These are phyloP conservation scores for Halcyon leucocephala DNA, from an alignment of 2,797 vertebrate genomes.

Conservation along the genomic window DNA sequence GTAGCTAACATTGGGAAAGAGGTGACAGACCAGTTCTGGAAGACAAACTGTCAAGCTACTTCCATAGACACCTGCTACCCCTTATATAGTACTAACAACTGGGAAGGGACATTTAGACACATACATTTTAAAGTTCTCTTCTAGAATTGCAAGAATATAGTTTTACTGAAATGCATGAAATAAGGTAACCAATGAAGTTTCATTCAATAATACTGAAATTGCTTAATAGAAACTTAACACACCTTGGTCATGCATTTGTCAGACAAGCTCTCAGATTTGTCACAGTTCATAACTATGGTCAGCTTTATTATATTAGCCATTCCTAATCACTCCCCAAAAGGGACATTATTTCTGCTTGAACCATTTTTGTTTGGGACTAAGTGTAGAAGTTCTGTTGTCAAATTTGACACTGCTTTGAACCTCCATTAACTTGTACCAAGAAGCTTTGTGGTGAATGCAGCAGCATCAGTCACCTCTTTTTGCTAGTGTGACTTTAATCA, in stretches of 20 bases:
- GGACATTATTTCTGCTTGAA: not conserved
- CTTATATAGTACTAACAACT: not conserved
- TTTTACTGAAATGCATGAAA: not conserved
- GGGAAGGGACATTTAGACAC: not conserved
- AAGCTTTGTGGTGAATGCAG: not conserved
- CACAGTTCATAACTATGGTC: not conserved
- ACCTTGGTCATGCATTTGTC: not conserved
- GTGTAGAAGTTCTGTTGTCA: not conserved
- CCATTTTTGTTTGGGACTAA: not conserved
- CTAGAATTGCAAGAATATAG: not conserved
- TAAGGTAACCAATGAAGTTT: not conserved
- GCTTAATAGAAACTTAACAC: not conserved
- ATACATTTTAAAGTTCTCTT: not conserved
- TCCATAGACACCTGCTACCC: not conserved
- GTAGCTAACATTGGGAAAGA: not conserved
- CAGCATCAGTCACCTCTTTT: not conserved
- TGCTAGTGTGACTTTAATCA: not conserved
- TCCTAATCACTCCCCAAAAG: not conserved
- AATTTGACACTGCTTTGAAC: not conserved
- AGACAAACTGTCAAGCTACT: not conserved
- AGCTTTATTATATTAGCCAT: not conserved
- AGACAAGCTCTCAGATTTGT: not conserved
- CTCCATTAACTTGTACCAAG: accelerated
- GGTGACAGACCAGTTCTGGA: not conserved
- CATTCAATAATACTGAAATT: not conserved